Conservation (phyloP, 2,113 vertebrate species). For the Gallinago undulata region DNA sequence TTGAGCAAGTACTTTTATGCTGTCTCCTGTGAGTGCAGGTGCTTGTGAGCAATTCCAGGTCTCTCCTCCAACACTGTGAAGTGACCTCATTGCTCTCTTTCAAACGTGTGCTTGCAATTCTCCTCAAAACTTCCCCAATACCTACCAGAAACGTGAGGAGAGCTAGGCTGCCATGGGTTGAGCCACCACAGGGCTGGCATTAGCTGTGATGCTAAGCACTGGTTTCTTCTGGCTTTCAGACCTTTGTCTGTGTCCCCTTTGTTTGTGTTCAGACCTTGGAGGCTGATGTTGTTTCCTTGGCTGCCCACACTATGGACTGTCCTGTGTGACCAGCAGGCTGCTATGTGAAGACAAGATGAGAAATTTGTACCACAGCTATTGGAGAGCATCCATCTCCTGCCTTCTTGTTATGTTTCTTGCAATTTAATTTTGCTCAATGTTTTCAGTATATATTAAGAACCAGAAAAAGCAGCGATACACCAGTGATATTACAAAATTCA, state of each 20-base stretch:
- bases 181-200: accelerated
- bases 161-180: not conserved
- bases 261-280: not conserved
- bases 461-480: not conserved
- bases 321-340: not conserved
- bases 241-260: not conserved
- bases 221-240: not conserved
- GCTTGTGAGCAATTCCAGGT: not conserved
- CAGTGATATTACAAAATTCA: not conserved
- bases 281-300: not conserved
- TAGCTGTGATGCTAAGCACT: accelerated
- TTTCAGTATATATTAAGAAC: not conserved
- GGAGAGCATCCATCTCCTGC: not conserved
- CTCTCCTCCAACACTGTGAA: not conserved
- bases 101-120: not conserved
- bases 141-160: not conserved
- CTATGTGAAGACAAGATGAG: accelerated
- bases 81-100: not conserved
- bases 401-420: not conserved
- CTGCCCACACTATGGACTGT: not conserved
- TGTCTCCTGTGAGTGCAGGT: not conserved
- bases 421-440: not conserved
- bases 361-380: not conserved
- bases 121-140: not conserved
- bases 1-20: accelerated